Evolutionary conservation across 2,113 vertebrate species (phyloP).

Genomic region (Hyaena hyaena): DNA sequence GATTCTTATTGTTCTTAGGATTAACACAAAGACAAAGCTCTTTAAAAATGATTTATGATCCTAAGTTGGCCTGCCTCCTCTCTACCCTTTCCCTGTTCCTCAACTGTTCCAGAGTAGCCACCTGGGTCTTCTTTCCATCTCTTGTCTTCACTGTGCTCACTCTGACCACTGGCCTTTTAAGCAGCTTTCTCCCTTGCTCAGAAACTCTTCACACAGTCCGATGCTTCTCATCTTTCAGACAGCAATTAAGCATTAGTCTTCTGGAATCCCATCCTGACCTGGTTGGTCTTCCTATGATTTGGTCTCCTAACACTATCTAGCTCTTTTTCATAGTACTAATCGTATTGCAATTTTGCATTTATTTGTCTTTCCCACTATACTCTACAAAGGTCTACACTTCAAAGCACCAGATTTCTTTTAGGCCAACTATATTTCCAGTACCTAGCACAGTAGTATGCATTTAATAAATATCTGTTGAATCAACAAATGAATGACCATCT

Average conservation of each 20-base stretch:
- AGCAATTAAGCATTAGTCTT: not conserved
- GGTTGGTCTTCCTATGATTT: not conserved
- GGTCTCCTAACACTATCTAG: not conserved
- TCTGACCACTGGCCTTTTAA: not conserved
- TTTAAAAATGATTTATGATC: not conserved
- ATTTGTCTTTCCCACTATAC: not conserved
- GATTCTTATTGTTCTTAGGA: not conserved
- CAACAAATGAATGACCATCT: not conserved
- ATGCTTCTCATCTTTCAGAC: not conserved
- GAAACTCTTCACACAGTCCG: not conserved
- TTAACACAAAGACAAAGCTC: not conserved
- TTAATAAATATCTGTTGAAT: not conserved
- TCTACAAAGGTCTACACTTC: not conserved
- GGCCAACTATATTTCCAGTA: not conserved
- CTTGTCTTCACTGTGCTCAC: not conserved
- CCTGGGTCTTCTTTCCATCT: not conserved
- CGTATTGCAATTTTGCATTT: not conserved
- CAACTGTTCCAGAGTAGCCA: not conserved
- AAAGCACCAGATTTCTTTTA: not conserved
- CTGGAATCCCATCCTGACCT: not conserved
- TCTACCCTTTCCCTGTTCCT: not conserved
- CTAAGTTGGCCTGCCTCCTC: not conserved
- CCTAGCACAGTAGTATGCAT: not conserved
- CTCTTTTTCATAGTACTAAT: not conserved
- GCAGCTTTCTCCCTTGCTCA: not conserved